Percentiles rank a stretch among this genome's conserved stretches.
These are phyloP conservation scores for Bungarus multicinctus DNA, from an alignment of 2,113 vertebrate genomes.

Conservation along the genomic window DNA sequence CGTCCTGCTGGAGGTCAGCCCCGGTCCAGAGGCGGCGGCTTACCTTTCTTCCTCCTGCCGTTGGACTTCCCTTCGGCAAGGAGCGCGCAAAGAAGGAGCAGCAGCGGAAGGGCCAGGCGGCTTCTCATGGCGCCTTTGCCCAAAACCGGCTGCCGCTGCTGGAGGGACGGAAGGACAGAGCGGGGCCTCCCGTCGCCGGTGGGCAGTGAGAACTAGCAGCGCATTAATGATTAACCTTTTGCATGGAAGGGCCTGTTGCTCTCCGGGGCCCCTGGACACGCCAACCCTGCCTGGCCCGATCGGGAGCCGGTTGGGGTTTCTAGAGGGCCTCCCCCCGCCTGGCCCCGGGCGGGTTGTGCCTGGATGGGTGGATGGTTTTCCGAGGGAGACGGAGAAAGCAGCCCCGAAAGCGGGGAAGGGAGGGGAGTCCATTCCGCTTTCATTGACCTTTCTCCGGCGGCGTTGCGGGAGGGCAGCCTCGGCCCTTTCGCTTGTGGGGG, in stretches of 20 bases:
- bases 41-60: constrained; percentile 67
- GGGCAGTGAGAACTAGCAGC: constrained; percentile 47
- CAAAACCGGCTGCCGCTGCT: constrained; percentile 42
- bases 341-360: neutral
- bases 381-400: constrained; percentile 1
- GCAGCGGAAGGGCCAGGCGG: constrained; percentile 37
- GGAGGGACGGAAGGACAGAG: constrained; percentile 42
- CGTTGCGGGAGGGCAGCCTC: constrained; percentile 17
- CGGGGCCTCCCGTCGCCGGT: constrained; percentile 29
- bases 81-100: constrained; percentile 55
- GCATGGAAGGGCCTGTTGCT: constrained; percentile 15
- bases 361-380: neutral
- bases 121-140: constrained; percentile 61
- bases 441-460: constrained; percentile 18
- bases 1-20: neutral
- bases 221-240: constrained; percentile 75
- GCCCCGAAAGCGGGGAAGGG: constrained; percentile 16
- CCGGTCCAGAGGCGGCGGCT: neutral
- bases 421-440: neutral
- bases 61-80: constrained; percentile 40
- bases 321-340: too few relatives aligned
- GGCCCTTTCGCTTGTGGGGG: constrained; percentile 17
- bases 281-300: constrained; percentile 18
- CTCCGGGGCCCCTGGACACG: constrained; percentile 30
- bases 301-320: constrained; percentile 25